Percentiles rank a stretch among this genome's conserved stretches.
These are phyloP conservation scores for Clunio marinus DNA, from an alignment of 2,888 invertebrate genomes.

Conservation along the genomic window DNA sequence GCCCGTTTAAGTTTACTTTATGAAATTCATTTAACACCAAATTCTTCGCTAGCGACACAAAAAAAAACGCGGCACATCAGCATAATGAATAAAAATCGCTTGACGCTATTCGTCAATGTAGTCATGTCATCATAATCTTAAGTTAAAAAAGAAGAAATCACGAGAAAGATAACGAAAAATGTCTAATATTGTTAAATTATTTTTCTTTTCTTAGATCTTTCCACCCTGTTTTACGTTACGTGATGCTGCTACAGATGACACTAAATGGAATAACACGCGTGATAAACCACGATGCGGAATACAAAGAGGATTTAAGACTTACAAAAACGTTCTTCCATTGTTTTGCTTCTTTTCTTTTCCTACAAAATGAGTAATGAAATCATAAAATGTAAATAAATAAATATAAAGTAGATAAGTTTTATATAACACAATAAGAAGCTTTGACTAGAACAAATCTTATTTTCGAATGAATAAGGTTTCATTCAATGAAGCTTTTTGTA, in stretches of 20 bases:
- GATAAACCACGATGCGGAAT: neutral
- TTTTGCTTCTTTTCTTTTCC: neutral
- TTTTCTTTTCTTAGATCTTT: too few relatives aligned
- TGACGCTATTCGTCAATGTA: neutral
- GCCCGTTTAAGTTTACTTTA: too few relatives aligned
- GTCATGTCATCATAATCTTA: neutral
- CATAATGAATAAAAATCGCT: slow-evolving; percentile 26
- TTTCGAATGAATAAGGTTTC: too few relatives aligned
- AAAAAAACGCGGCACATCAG: too few relatives aligned
- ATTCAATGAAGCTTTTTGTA: too few relatives aligned
- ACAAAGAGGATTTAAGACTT: neutral
- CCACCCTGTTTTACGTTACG: too few relatives aligned
- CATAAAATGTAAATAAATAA: slow-evolving; percentile 15
- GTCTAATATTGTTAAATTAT: neutral
- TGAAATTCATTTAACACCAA: too few relatives aligned
- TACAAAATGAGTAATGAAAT: slow-evolving; percentile 17
- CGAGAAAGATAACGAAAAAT: neutral
- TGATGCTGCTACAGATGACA: slow-evolving; percentile 16
- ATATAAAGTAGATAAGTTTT: neutral
- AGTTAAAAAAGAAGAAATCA: neutral
- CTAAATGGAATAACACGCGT: neutral
- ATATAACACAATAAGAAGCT: neutral
- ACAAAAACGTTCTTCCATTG: neutral
- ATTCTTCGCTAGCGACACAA: too few relatives aligned
- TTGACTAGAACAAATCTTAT: too few relatives aligned